Percentiles rank a stretch among this genome's conserved stretches.
phyloP scores from a whole-genome alignment of 2,113 vertebrate species.

The Ovibos moschatus region DNA sequence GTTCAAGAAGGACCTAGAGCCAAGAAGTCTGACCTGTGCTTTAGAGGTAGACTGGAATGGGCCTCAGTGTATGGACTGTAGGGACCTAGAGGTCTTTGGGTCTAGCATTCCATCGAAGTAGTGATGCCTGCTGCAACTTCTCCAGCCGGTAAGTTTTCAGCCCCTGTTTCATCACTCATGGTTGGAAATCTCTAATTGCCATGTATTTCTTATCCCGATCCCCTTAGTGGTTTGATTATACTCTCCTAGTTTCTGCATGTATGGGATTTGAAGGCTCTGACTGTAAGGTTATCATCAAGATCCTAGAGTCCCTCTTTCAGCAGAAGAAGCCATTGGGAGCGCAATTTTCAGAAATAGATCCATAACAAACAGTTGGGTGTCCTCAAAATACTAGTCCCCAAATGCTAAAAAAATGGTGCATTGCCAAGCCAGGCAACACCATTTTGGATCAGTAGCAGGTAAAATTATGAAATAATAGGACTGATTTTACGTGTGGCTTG shows the following conservation, averaged over 20 bases:
- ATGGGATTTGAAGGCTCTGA: not conserved
- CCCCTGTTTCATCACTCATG: not conserved
- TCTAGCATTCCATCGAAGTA: not conserved
- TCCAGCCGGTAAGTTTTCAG: not conserved
- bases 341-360: not conserved
- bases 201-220: conserved; percentile 1
- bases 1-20: not conserved
- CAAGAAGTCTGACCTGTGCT: not conserved
- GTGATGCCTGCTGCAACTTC: not conserved
- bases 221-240: not conserved
- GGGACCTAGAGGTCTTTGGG: not conserved
- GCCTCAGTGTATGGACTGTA: not conserved
- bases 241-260: not conserved
- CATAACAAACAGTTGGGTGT: not conserved
- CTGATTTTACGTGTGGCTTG: not conserved
- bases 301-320: not conserved
- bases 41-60: not conserved
- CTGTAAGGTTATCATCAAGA: not conserved
- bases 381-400: not conserved
- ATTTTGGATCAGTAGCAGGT: not conserved
- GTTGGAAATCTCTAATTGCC: not conserved
- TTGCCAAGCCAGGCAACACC: not conserved
- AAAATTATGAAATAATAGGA: not conserved
- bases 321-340: not conserved
- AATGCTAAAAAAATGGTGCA: not conserved